Conservation (phyloP, 2,888 invertebrate genomes). For the Augiades crinisus region DNA sequence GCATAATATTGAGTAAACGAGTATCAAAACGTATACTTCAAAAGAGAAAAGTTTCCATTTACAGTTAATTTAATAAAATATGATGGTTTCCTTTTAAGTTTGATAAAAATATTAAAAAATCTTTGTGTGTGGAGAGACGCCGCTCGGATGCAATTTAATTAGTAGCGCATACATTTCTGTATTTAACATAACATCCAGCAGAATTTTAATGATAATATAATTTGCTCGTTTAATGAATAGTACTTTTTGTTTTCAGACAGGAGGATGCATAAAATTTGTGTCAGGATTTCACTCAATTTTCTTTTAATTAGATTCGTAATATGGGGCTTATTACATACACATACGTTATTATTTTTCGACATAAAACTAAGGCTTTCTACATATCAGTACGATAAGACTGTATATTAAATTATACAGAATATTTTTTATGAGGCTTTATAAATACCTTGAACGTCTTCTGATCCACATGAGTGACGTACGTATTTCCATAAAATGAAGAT, state of each 20-base stretch:
- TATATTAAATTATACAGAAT: no score
- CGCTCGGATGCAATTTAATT: constrained; percentile 1
- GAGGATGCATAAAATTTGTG: no score
- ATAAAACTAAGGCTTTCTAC: no score
- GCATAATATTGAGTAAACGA: background rate
- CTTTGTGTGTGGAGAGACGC: background rate
- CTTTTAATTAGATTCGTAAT: no score
- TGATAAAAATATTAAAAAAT: constrained; percentile 7
- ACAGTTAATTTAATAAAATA: background rate
- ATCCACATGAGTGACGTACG: no score
- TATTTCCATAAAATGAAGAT: no score
- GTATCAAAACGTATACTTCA: background rate
- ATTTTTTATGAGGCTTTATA: no score
- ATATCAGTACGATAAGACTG: no score
- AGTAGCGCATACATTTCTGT: background rate
- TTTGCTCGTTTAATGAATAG: background rate
- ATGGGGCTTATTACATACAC: no score
- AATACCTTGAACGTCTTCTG: no score
- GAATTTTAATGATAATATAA: background rate
- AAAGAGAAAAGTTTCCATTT: background rate
- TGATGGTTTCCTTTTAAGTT: background rate
- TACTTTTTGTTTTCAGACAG: background rate
- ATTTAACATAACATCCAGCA: background rate
- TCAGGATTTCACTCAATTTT: no score
- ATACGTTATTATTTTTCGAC: no score